These are phyloP conservation scores for Manacus vitellinus DNA, from an alignment of 2,113 vertebrate genomes.

Conservation along the genomic window DNA sequence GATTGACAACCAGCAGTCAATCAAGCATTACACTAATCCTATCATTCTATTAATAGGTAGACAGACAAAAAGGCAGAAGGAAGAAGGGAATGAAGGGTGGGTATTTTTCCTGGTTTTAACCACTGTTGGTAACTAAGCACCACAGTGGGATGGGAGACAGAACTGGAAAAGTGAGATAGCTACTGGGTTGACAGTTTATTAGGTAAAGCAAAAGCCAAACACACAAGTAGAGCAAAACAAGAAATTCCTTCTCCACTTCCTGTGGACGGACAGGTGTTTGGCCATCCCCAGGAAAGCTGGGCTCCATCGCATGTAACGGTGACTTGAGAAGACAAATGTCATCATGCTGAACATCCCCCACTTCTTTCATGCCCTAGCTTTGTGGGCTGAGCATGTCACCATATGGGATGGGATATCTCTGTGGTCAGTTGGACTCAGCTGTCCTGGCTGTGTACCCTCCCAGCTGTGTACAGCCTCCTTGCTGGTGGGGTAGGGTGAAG, in stretches of 20 bases:
- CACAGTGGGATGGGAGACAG: too few relatives aligned
- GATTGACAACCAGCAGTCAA: background rate
- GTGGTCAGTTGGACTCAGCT: background rate
- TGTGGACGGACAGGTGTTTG: background rate
- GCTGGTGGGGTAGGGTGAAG: background rate
- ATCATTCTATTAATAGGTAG: background rate
- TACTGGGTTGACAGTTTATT: background rate
- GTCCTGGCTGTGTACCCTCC: fast-evolving
- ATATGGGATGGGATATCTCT: background rate
- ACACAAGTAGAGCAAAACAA: background rate
- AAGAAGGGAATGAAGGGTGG: background rate
- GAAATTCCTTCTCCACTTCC: background rate
- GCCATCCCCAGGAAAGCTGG: background rate
- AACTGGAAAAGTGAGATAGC: background rate
- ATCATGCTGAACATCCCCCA: background rate
- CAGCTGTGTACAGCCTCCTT: background rate
- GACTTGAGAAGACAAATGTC: background rate
- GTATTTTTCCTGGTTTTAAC: background rate
- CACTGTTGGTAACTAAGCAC: background rate
- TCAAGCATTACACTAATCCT: background rate
- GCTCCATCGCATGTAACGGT: background rate
- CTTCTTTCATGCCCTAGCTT: background rate
- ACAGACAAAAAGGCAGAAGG: background rate
- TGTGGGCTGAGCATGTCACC: background rate
- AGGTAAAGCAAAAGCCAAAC: background rate